phyloP scores from a whole-genome alignment of 1,140 invertebrate genomes.

The Ptiloglossa arizonensis region DNA sequence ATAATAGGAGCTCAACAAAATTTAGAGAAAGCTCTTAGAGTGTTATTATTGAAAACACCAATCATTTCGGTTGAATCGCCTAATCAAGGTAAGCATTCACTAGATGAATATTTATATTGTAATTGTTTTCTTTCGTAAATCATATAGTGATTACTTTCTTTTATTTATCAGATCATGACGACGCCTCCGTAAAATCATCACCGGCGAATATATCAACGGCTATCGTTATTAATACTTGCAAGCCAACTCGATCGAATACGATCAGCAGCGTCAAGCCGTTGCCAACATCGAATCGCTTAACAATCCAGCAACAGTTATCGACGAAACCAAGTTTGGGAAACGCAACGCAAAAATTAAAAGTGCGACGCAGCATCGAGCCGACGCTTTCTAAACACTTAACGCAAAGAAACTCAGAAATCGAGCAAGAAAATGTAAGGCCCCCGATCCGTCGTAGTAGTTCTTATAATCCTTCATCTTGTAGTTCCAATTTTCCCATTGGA shows the following conservation, averaged over 20 bases:
- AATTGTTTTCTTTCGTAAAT: neutral
- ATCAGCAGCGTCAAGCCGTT: neutral
- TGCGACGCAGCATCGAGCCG: neutral
- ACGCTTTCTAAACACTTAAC: neutral
- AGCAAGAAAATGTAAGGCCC: neutral
- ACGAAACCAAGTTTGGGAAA: neutral
- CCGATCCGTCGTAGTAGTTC: constrained; percentile 9
- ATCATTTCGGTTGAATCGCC: neutral
- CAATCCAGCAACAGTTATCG: neutral
- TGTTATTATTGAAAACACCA: constrained; percentile 3
- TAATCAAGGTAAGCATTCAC: constrained; percentile 1
- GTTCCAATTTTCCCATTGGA: neutral
- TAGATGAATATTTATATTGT: neutral
- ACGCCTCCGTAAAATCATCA: constrained; percentile 12
- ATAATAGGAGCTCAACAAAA: constrained; percentile 16
- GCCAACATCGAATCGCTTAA: neutral
- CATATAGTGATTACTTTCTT: too few relatives aligned
- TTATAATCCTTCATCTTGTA: constrained; percentile 6
- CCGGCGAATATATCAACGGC: neutral
- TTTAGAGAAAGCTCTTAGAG: constrained; percentile 23
- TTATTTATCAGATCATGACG: constrained; percentile 3
- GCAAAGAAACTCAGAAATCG: neutral
- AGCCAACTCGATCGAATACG: neutral
- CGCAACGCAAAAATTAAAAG: neutral
- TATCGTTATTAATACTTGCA: neutral